Percentiles rank a stretch among this genome's conserved stretches.
These are phyloP conservation scores for Cheilosia urbana DNA, from an alignment of 2,888 invertebrate species.

Conservation along the genomic window DNA sequence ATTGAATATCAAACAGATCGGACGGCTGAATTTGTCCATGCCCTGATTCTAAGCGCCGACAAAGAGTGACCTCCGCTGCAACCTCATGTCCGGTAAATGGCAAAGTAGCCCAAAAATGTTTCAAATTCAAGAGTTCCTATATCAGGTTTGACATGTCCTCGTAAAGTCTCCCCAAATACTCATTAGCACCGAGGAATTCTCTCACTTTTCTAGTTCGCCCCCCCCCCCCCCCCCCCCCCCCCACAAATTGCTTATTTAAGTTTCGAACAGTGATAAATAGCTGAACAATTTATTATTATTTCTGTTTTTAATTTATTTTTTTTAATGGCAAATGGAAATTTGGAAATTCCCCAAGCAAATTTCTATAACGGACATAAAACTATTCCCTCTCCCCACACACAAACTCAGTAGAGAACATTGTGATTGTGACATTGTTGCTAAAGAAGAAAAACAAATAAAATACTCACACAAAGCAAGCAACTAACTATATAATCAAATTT, in stretches of 20 bases:
- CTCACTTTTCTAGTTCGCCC: too few species aligned
- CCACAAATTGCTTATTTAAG: constrained; percentile 4
- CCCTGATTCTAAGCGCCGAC: too few species aligned
- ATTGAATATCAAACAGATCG: too few species aligned
- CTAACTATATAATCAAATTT: constrained; percentile 14
- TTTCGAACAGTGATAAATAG: constrained; percentile 7
- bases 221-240: too few species aligned
- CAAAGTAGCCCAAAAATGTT: too few species aligned
- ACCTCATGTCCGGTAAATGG: too few species aligned
- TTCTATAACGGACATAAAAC: background rate
- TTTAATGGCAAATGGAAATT: constrained; percentile 4
- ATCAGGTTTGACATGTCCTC: too few species aligned
- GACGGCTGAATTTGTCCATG: too few species aligned
- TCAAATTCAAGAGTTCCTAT: too few species aligned
- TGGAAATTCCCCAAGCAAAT: background rate
- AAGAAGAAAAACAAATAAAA: constrained; percentile 19
- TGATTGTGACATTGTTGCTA: constrained; percentile 27
- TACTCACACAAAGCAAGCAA: background rate
- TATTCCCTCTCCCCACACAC: background rate
- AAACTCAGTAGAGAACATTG: background rate
- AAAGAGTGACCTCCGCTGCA: too few species aligned
- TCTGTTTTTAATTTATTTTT: constrained; percentile 2
- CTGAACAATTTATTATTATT: constrained; percentile 12
- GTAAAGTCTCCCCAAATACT: too few species aligned
- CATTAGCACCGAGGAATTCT: too few species aligned